Evolutionary conservation across 2,797 vertebrate species (phyloP).

Genomic region (Halcyon chelicuti): DNA sequence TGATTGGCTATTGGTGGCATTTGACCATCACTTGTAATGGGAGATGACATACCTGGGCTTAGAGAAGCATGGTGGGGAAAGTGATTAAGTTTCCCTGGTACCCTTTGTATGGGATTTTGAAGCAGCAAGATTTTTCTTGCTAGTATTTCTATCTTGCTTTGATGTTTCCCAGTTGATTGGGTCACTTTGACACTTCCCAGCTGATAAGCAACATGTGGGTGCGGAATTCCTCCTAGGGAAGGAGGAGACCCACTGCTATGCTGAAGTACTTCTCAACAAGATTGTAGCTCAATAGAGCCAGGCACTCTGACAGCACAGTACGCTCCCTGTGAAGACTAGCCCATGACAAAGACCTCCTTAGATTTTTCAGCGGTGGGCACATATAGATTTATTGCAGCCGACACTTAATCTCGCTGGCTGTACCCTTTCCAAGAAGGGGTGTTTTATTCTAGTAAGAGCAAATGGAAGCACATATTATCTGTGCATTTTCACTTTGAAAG

Average conservation of each 20-base stretch:
- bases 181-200: neutral
- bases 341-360: neutral
- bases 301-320: neutral
- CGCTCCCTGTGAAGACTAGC: fast-evolving
- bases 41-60: neutral
- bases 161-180: neutral
- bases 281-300: neutral
- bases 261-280: neutral
- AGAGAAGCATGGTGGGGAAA: neutral
- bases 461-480: neutral
- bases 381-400: neutral
- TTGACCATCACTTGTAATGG: neutral
- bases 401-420: neutral
- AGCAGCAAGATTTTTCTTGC: neutral
- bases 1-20: neutral
- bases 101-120: neutral
- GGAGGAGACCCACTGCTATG: neutral
- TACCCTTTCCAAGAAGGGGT: neutral
- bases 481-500: neutral
- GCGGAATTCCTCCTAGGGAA: neutral
- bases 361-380: neutral
- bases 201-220: neutral
- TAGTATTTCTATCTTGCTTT: neutral
- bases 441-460: neutral
- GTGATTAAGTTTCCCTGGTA: neutral